Conservation (phyloP, 2,113 vertebrate genomes). For the Stegostoma tigrinum region DNA sequence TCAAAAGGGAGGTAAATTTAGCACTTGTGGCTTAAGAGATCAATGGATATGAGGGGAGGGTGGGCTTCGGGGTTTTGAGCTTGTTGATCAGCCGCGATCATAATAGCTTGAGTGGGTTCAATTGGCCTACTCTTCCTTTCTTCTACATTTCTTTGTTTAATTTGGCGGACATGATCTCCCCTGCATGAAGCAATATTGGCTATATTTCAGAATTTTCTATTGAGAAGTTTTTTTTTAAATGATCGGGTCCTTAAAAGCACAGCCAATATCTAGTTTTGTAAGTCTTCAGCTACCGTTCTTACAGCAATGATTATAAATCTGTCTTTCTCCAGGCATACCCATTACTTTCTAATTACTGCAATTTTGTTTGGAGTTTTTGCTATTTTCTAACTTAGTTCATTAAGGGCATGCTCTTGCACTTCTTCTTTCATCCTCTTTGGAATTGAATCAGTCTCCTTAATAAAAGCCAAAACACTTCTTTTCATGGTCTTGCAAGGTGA, state of each 20-base stretch:
- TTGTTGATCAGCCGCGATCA: too few species aligned
- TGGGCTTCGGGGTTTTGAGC: too few species aligned
- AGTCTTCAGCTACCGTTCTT: neutral
- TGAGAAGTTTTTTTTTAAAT: neutral
- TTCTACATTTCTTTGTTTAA: neutral
- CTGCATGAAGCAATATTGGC: neutral
- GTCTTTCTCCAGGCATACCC: neutral
- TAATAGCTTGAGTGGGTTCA: too few species aligned
- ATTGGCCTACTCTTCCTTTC: too few species aligned
- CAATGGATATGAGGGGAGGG: too few species aligned
- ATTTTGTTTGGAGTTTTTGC: neutral
- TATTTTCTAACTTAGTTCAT: neutral
- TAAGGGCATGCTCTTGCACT: neutral
- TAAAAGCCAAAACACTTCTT: neutral
- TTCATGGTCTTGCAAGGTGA: neutral
- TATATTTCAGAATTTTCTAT: neutral
- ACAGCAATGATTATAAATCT: neutral
- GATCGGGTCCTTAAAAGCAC: neutral
- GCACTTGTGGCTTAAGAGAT: too few species aligned
- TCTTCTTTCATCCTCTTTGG: neutral
- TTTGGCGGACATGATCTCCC: neutral
- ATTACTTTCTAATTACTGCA: neutral
- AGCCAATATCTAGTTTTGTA: neutral
- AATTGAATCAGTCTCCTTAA: neutral
- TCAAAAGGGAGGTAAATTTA: too few species aligned